These are phyloP conservation scores for Noturus placidus DNA, from an alignment of 2,113 vertebrate genomes.

Conservation along the genomic window DNA sequence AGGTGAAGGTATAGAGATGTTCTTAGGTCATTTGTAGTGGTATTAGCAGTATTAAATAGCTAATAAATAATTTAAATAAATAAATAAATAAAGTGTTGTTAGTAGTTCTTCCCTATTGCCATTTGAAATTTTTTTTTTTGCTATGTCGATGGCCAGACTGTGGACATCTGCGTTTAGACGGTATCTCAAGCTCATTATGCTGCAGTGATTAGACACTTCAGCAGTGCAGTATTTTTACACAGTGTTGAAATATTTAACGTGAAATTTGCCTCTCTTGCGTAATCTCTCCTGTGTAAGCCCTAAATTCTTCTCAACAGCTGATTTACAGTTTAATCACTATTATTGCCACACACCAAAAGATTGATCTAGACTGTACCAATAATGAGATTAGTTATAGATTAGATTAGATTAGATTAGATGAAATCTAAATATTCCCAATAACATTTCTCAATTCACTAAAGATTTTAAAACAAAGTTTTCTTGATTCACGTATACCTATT, in stretches of 20 bases:
- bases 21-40: neutral
- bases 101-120: neutral
- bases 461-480: neutral
- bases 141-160: neutral
- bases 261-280: neutral
- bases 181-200: neutral
- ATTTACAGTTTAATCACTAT: neutral
- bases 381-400: neutral
- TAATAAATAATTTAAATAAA: neutral
- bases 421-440: neutral
- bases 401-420: neutral
- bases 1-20: neutral
- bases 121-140: neutral
- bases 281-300: neutral
- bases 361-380: neutral
- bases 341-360: neutral
- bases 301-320: neutral
- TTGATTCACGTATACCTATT: neutral
- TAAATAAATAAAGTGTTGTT: neutral
- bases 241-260: neutral
- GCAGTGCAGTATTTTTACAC: neutral
- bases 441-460: neutral
- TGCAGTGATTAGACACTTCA: constrained; percentile 4
- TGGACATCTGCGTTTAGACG: neutral
- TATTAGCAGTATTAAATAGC: neutral